Conservation (phyloP, 2,113 vertebrate genomes). For the Epinephelus lanceolatus region DNA sequence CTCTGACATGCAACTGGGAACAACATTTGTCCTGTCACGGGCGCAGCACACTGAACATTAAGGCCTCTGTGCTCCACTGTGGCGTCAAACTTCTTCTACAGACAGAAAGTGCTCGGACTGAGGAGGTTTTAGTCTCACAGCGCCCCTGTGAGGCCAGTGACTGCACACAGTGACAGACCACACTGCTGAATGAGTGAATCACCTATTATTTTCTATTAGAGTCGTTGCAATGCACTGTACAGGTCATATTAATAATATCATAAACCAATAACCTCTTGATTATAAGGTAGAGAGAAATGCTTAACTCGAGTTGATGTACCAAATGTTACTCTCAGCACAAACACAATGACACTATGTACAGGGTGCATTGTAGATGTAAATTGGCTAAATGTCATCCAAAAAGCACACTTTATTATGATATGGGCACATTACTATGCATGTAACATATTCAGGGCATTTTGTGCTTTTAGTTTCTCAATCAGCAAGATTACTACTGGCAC, state of each 20-base stretch:
- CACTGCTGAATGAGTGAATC: slow-evolving; percentile 50
- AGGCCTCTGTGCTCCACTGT: slow-evolving; percentile 43
- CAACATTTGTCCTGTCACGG: neutral
- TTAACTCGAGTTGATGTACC: slow-evolving; percentile 71
- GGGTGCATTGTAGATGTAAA: slow-evolving; percentile 72
- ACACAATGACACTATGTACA: slow-evolving; percentile 67
- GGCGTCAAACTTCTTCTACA: slow-evolving; percentile 45
- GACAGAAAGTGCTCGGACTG: slow-evolving; percentile 36
- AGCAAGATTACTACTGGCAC: slow-evolving; percentile 78
- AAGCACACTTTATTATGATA: slow-evolving; percentile 81
- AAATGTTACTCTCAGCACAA: slow-evolving; percentile 77
- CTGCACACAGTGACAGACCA: slow-evolving; percentile 32
- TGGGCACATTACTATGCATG: slow-evolving; percentile 86
- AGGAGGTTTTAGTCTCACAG: slow-evolving; percentile 45
- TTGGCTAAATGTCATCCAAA: slow-evolving; percentile 65
- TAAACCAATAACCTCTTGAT: slow-evolving; percentile 73
- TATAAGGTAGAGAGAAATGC: slow-evolving; percentile 73
- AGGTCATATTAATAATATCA: slow-evolving; percentile 71
- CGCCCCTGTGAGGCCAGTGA: slow-evolving; percentile 65
- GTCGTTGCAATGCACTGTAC: slow-evolving; percentile 74
- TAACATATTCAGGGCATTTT: slow-evolving; percentile 83
- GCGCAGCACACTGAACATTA: slow-evolving; percentile 1
- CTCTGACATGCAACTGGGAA: slow-evolving; percentile 29
- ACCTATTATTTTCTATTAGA: slow-evolving; percentile 66
- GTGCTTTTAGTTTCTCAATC: slow-evolving; percentile 82